A percentile compares a stretch with the other conserved stretches of the same genome.
These are phyloP conservation scores for Misgurnus mizolepis DNA, from an alignment of 2,113 vertebrate genomes.

Conservation along the genomic window DNA sequence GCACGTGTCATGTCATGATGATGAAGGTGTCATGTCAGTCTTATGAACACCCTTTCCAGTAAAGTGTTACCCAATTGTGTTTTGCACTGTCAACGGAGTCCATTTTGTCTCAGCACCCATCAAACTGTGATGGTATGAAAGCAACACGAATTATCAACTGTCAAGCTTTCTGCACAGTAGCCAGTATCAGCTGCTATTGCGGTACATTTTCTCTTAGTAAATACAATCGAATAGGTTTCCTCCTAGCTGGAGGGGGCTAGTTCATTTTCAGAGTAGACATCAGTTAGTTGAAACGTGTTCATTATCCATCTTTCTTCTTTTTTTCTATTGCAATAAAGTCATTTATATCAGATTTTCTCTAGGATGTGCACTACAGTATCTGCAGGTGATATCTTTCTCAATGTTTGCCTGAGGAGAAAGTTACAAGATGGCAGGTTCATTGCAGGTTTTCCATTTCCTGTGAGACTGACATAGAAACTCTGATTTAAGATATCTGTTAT, in stretches of 20 bases:
- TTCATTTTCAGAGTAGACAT: slow-evolving; percentile 15
- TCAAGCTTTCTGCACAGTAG: neutral
- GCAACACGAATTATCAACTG: slow-evolving; percentile 7
- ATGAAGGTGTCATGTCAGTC: too few relatives aligned
- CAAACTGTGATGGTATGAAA: slow-evolving; percentile 12
- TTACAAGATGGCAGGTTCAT: slow-evolving; percentile 12
- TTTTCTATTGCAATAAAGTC: slow-evolving; percentile 22
- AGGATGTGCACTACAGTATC: neutral
- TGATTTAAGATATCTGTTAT: neutral
- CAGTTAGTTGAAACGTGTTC: neutral
- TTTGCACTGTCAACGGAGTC: neutral
- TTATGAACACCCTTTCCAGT: too few relatives aligned
- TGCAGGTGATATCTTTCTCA: slow-evolving; percentile 14
- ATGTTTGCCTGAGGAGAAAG: slow-evolving; percentile 39
- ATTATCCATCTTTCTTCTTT: slow-evolving; percentile 20
- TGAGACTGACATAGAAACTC: neutral
- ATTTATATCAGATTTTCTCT: slow-evolving; percentile 33
- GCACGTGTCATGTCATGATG: too few relatives aligned
- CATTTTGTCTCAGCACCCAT: slow-evolving; percentile 10
- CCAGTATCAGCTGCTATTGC: slow-evolving; percentile 17
- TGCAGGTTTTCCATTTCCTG: neutral
- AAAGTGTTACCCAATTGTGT: neutral
- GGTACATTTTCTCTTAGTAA: slow-evolving; percentile 15
- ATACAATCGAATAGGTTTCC: slow-evolving; percentile 14
- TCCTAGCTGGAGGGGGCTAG: neutral